Base-by-base conservation (phyloP, 2,113 vertebrate species). In the Ondatra zibethicus region DNA sequence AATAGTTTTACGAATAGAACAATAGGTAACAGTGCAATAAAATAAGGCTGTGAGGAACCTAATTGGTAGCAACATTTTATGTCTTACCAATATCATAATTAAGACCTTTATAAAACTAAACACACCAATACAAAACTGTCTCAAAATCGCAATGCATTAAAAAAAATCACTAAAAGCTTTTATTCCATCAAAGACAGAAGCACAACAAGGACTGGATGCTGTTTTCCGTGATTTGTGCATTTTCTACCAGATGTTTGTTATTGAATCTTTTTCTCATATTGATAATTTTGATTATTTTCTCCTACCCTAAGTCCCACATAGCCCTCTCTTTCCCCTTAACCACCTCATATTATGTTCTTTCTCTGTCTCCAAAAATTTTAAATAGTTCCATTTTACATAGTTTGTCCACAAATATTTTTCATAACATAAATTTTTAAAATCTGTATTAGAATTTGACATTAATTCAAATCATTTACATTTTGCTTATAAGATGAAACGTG, bases 21-120 rank as follows among this genome's bases (percentile, higher is more conserved):
- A 12, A 66, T 31, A 66, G 29, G 10, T 66, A 66, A 66, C 11
- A 31, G 65, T 31, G 12, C 6, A 50, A 86, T 2, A 17, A 80
- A 25, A 55, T 45, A 65, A 31, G 80, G 10, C 68, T 81, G 10
- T 66, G 0, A 80, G 63, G 55, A 45, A 95, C 3, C 45, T 75
- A 94, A 33, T 80, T 90, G 89, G 12, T 36, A 92, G 42, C 78
- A 75, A 84, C 61, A 12, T 2, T 95, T 91, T 95, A 93, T 84
- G 92, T 94, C 81, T 5, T 72, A 97, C 88, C 84, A 91, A 93
- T 94, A 81, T 96, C 31, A 95, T 89, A 63, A 96, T 85, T 96
- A 94, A 89, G 1, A n/a, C 52, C 86, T 97, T 96, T 70, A 63
- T 36, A 86, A 95, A 97, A 96, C 90, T 33, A 97, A 97, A 91